Evolutionary conservation across 2,888 invertebrate genomes (phyloP).

Genomic region (Acanthococcus lagerstroemiae): DNA sequence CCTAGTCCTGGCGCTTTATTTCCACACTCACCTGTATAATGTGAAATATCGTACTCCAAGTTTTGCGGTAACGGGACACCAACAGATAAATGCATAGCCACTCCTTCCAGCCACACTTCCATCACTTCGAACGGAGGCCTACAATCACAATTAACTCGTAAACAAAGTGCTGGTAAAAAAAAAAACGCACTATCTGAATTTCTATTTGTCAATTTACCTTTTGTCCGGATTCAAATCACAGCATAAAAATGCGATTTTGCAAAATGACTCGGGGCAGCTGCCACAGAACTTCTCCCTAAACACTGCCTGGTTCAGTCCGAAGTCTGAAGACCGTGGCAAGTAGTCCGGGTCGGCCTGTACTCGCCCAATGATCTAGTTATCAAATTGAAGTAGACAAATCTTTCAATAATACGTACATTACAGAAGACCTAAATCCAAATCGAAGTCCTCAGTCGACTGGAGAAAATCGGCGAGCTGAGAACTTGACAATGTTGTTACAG

Average conservation of each 20-base stretch:
- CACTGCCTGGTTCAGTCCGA: constrained; percentile 76
- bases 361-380: constrained; percentile 81
- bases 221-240: constrained; percentile 83
- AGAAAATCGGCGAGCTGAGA: neutral
- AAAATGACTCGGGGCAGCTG: constrained; percentile 76
- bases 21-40: constrained; percentile 46
- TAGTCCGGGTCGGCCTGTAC: constrained; percentile 92
- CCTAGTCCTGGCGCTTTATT: neutral
- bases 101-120: constrained; percentile 75
- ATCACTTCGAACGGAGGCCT: constrained; percentile 76
- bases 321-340: constrained; percentile 80
- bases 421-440: too few relatives aligned
- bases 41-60: constrained; percentile 62
- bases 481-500: neutral
- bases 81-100: constrained; percentile 60
- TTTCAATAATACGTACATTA: too few relatives aligned
- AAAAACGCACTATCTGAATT: too few relatives aligned
- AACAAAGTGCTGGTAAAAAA: too few relatives aligned
- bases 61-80: constrained; percentile 55
- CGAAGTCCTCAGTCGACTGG: too few relatives aligned
- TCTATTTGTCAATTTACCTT: constrained; percentile 48
- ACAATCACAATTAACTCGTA: too few relatives aligned
- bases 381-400: constrained; percentile 9
- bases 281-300: constrained; percentile 79
- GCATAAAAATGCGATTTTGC: constrained; percentile 77